Conservation (phyloP, 64 coral and sea anemone genomes). For the Montipora sp. region DNA sequence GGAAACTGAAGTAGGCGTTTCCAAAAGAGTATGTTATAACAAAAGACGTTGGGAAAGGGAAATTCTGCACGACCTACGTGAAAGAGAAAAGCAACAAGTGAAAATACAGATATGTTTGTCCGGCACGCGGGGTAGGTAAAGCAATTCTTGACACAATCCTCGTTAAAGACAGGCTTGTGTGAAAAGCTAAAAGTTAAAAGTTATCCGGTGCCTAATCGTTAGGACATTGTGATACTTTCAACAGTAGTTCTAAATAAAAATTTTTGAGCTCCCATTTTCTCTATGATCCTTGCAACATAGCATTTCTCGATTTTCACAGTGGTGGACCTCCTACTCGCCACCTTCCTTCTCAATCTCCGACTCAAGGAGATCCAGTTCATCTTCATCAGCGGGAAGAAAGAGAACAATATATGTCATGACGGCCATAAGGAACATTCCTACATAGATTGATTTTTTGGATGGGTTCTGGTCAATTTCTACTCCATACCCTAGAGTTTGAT, state of each 20-base stretch:
- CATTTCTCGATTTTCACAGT: background rate
- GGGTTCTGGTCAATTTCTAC: background rate
- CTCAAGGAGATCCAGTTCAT: constrained; percentile 30
- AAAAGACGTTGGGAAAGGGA: too few relatives aligned
- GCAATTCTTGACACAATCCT: too few relatives aligned
- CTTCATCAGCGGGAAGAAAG: constrained; percentile 21
- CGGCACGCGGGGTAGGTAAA: too few relatives aligned
- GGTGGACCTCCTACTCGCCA: background rate
- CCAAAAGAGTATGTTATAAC: too few relatives aligned
- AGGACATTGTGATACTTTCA: too few relatives aligned
- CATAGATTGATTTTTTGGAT: constrained; percentile 16
- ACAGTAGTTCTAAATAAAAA: background rate
- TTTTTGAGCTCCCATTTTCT: background rate
- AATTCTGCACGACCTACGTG: too few relatives aligned
- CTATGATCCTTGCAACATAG: background rate
- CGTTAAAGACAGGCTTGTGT: too few relatives aligned
- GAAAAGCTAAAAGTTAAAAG: too few relatives aligned
- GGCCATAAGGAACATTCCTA: constrained; percentile 1
- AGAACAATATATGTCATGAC: constrained; percentile 43
- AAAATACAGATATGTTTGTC: too few relatives aligned
- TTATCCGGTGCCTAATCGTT: too few relatives aligned
- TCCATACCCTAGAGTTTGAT: constrained; percentile 29
- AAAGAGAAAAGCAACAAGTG: too few relatives aligned
- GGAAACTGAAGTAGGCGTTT: too few relatives aligned
- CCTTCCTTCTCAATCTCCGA: background rate